These are phyloP conservation scores for Dicyrtomina minuta DNA, from an alignment of 2,888 invertebrate genomes.

Conservation along the genomic window DNA sequence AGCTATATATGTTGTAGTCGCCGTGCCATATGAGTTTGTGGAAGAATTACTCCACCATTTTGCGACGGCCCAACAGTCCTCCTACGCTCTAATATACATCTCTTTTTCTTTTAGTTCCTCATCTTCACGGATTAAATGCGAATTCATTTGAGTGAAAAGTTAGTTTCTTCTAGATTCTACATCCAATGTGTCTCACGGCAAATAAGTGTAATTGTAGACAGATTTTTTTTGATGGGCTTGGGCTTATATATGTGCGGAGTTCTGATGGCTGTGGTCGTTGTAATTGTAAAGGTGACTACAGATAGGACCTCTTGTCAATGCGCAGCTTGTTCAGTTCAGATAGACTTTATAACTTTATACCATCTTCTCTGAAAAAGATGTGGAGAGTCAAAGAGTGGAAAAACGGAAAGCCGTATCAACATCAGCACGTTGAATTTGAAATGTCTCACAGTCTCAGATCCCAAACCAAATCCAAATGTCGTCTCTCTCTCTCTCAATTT, in stretches of 20 bases:
- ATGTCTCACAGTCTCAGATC: background rate
- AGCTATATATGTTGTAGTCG: too few species aligned
- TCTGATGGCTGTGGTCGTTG: too few species aligned
- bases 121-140: constrained; percentile 15
- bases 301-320: too few species aligned
- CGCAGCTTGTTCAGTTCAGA: too few species aligned
- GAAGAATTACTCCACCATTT: too few species aligned
- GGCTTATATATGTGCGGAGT: too few species aligned
- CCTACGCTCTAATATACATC: too few species aligned
- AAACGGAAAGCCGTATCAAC: constrained; percentile 17
- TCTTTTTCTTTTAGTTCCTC: background rate
- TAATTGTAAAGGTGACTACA: background rate
- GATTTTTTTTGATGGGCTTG: background rate
- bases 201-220: constrained; percentile 6
- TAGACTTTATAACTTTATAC: too few species aligned
- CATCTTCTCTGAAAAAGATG: too few species aligned
- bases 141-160: constrained; percentile 21
- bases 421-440: constrained; percentile 5
- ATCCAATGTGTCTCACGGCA: background rate
- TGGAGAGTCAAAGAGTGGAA: constrained; percentile 12
- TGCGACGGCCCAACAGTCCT: too few species aligned
- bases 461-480: background rate
- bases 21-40: too few species aligned
- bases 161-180: background rate
- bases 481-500: background rate